Percentiles rank a stretch among this genome's conserved stretches.
phyloP scores from a whole-genome alignment of 1,140 invertebrate species.

The Drosophila sechellia region DNA sequence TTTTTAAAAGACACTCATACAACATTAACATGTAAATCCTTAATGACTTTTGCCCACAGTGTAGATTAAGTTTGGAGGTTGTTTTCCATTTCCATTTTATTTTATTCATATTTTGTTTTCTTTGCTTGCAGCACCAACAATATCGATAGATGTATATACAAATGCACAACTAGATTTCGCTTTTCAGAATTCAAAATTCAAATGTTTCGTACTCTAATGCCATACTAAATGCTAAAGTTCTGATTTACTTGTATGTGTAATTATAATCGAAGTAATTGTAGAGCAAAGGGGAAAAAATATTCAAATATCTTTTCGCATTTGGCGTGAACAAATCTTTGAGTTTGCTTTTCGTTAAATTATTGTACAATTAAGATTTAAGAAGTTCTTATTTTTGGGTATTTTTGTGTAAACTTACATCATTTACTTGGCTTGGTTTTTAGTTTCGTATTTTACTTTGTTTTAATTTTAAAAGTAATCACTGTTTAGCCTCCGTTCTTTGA shows the following conservation, averaged over 20 bases:
- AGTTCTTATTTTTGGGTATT: constrained; percentile 9
- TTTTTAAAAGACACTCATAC: constrained; percentile 50
- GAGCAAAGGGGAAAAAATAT: constrained; percentile 62
- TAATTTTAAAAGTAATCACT: constrained; percentile 72
- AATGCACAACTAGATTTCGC: constrained; percentile 78
- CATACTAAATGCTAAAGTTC: constrained; percentile 67
- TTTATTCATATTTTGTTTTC: constrained; percentile 42
- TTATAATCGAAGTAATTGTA: constrained; percentile 56
- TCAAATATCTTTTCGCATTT: constrained; percentile 66
- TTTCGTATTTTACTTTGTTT: constrained; percentile 40
- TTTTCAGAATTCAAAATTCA: constrained; percentile 76
- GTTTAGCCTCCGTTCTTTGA: constrained; percentile 82
- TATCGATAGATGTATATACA: constrained; percentile 72
- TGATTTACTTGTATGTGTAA: constrained; percentile 49
- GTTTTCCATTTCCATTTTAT: constrained; percentile 29
- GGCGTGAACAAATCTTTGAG: constrained; percentile 70
- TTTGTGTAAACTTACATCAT: constrained; percentile 56
- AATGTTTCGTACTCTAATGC: constrained; percentile 58
- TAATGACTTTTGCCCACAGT: constrained; percentile 47
- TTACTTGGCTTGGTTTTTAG: constrained; percentile 25
- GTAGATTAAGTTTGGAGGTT: constrained; percentile 14
- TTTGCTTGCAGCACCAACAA: constrained; percentile 80
- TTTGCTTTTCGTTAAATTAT: constrained; percentile 64
- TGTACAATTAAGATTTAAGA: constrained; percentile 68
- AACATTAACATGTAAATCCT: constrained; percentile 56